phyloP scores from a whole-genome alignment of 2,113 vertebrate species.

The pig (Sus scrofa) region T2T-Sscrofa CM000818.6:126816001-126816500 shows the following conservation, averaged over 20 bases:
- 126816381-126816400: fast-evolving
- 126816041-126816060: too few relatives aligned
- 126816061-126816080: neutral
- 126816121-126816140: neutral
- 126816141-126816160: neutral
- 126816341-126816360: neutral
- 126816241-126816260: neutral
- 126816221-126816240: too few relatives aligned
- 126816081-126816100: neutral
- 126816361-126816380: fast-evolving
- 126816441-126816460: fast-evolving
- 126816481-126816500: neutral
- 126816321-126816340: neutral
- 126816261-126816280: neutral
- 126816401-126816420: neutral
- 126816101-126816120: neutral
- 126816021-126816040: fast-evolving
- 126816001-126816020: fast-evolving
- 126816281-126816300: neutral
- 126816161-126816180: neutral
- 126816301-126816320: fast-evolving
- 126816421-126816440: neutral
- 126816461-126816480: neutral
- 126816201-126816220: neutral
- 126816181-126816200: too few relatives aligned